A percentile compares a stretch with the other conserved stretches of the same genome.
Evolutionary conservation across 1,140 invertebrate species (phyloP).

Genomic region (Cyrtorhinus lividipennis): DNA sequence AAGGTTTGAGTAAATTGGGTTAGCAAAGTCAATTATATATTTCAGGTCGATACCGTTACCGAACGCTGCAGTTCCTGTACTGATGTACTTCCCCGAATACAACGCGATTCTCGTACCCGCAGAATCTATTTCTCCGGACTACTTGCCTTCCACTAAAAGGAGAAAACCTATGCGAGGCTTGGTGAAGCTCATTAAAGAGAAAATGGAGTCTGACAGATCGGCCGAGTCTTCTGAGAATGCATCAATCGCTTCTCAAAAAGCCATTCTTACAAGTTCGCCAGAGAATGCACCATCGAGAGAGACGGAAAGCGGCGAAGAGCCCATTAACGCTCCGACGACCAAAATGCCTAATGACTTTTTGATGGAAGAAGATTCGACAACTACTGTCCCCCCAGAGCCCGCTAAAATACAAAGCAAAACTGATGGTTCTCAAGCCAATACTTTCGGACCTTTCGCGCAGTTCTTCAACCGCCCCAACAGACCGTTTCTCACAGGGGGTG

Average conservation of each 20-base stretch:
- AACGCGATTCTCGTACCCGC: constrained; percentile 21
- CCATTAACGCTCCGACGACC: background rate
- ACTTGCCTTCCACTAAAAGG: constrained; percentile 1
- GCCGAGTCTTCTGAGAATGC: background rate
- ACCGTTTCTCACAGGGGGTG: background rate
- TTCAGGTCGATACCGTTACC: constrained; percentile 14
- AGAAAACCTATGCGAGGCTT: constrained; percentile 15
- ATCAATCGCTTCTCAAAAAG: background rate
- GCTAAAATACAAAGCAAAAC: background rate
- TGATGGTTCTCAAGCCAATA: background rate
- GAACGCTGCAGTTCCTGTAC: constrained; percentile 11
- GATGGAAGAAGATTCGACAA: background rate
- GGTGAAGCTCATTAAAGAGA: constrained; percentile 12
- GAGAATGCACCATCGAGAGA: background rate
- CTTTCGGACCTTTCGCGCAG: background rate
- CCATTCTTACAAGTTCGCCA: background rate
- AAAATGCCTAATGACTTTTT: background rate
- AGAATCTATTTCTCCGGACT: constrained; percentile 7
- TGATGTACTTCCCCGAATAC: constrained; percentile 23
- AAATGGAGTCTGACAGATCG: background rate
- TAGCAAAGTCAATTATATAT: constrained; percentile 11
- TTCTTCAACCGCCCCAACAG: constrained; percentile 2
- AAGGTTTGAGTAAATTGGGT: background rate
- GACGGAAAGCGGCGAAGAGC: constrained; percentile 2
- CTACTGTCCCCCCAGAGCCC: background rate